phyloP scores from a whole-genome alignment of 2,113 vertebrate species.

The Gymnocephalus cernua region DNA sequence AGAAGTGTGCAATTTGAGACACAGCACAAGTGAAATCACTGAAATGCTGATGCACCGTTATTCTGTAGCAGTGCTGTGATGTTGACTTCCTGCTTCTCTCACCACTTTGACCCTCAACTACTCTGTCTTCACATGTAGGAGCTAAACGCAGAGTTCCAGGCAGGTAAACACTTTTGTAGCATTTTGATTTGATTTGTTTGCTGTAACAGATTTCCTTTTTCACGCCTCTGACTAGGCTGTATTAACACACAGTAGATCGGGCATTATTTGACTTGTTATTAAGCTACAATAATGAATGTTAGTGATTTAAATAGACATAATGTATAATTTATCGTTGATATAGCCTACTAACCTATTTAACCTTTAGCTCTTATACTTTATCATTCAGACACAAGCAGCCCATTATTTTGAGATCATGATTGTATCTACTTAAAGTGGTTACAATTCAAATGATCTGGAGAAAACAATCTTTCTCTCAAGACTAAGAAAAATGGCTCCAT shows the following conservation, averaged over 20 bases:
- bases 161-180: conserved; percentile 84
- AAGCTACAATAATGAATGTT: background rate
- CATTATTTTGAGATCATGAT: background rate
- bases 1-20: too few species aligned
- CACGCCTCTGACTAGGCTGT: background rate
- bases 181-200: conserved; percentile 1
- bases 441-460: too few species aligned
- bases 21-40: background rate
- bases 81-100: conserved; percentile 40
- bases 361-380: background rate
- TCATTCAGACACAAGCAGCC: background rate
- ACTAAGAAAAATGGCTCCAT: too few species aligned
- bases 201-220: background rate
- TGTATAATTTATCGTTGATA: background rate
- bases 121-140: conserved; percentile 87
- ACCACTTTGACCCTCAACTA: conserved; percentile 65
- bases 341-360: background rate
- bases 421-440: background rate
- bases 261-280: background rate
- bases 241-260: background rate
- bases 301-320: background rate
- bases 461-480: too few species aligned
- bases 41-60: background rate
- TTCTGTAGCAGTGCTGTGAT: conserved; percentile 29
- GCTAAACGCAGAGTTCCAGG: conserved; percentile 84